Evolutionary conservation across 1,140 invertebrate species (phyloP).

Genomic region (Cylas formicarius): DNA sequence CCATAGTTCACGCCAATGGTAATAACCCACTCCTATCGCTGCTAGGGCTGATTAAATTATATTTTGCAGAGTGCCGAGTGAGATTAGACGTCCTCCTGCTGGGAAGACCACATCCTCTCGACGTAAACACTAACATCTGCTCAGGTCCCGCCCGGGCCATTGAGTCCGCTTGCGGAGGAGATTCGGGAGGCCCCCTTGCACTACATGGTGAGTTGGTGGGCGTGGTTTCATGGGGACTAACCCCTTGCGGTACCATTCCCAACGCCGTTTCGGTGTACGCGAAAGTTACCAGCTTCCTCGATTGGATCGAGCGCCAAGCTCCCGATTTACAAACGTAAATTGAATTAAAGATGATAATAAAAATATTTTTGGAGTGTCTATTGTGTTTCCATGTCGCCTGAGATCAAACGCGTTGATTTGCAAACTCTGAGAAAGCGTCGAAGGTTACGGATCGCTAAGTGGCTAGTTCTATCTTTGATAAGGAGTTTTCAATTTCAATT

Average conservation of each 20-base stretch:
- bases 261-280: conserved; percentile 65
- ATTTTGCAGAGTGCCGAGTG: conserved; percentile 5
- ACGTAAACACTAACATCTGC: conserved; percentile 9
- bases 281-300: conserved; percentile 45
- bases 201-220: conserved; percentile 49
- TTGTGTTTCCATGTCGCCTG: too few species aligned
- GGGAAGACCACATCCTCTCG: conserved; percentile 43
- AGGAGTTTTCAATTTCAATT: too few species aligned
- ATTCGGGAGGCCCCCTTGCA: conserved; percentile 30
- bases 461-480: too few species aligned
- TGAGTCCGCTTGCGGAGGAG: conserved; percentile 15
- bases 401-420: too few species aligned
- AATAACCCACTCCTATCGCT: too few species aligned
- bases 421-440: too few species aligned
- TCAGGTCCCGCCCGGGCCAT: conserved; percentile 6
- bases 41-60: too few species aligned
- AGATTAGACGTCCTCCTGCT: not conserved
- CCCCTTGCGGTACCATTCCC: conserved; percentile 57
- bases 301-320: too few species aligned
- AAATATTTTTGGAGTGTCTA: too few species aligned
- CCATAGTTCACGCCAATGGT: conserved; percentile 8
- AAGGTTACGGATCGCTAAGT: too few species aligned
- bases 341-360: too few species aligned
- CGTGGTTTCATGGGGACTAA: conserved; percentile 68
- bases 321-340: too few species aligned